These are phyloP conservation scores for Ochropleura leucogaster DNA, from an alignment of 2,888 invertebrate species.

Conservation along the genomic window DNA sequence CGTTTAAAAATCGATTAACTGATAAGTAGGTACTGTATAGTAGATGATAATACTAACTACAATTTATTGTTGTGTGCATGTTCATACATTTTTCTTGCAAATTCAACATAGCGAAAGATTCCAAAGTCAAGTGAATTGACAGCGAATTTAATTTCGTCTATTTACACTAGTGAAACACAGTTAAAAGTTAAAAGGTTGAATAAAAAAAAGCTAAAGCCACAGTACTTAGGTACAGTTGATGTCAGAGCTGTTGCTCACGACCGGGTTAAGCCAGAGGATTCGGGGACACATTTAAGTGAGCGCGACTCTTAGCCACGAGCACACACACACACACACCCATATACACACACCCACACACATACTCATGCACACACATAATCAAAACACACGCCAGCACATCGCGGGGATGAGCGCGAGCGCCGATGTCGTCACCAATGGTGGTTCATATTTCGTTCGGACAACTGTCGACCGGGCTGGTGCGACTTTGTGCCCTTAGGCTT, in stretches of 20 bases:
- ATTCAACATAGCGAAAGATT: neutral
- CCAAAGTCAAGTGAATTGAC: neutral
- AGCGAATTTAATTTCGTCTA: neutral
- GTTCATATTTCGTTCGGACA: neutral
- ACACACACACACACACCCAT: neutral
- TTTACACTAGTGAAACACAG: neutral
- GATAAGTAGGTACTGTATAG: neutral
- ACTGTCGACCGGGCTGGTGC: neutral
- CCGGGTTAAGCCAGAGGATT: neutral
- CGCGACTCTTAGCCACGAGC: neutral
- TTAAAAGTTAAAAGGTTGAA: neutral
- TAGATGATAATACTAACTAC: neutral
- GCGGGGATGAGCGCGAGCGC: neutral
- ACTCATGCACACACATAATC: too few species aligned
- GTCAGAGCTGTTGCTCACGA: neutral
- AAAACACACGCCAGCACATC: neutral
- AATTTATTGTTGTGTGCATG: neutral
- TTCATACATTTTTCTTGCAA: neutral
- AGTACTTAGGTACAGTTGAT: neutral
- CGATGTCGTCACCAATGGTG: neutral
- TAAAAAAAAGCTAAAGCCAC: neutral
- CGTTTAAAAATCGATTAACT: slow-evolving; percentile 1
- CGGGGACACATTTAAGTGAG: neutral
- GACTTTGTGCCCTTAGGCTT: neutral
- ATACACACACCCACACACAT: too few species aligned